Base-by-base conservation (phyloP, 2,113 vertebrate genomes). In the Tympanuchus pallidicinctus region DNA sequence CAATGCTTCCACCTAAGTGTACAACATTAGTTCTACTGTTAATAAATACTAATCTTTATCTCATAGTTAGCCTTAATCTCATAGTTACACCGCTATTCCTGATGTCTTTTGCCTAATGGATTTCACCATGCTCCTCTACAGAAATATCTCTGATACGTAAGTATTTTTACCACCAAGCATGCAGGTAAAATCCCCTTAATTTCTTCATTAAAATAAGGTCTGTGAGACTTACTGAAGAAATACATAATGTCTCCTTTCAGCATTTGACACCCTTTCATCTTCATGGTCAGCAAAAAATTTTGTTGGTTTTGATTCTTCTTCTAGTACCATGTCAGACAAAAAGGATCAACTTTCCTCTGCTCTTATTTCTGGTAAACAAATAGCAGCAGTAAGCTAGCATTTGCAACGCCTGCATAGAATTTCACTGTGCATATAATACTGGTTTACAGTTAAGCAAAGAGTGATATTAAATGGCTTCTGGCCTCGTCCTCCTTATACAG, bases 261-360 rank as follows among this genome's bases (percentile, higher is more conserved):
- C 6, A 82, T 32, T 17, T 0, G 4, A n/a, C 0, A 4, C 3
- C 2, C 20, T 43, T 38, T 47, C 25, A 63, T 42, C 28, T 48
- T 84, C 11, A 10, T 38, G 13, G 28, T 40, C 54, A 73, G 3
- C 25, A 32, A 32, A 56, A 6, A 0, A 3, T 45, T 78, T 59
- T 63, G 8, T 50, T 85, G 24, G 2, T 80, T 21, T 28, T 59
- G 11, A 38, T 75, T 48, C 3, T 59, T 52, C 11, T 57, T 54
- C 42, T 45, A 66, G 15, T 30, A 66, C 20, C 27, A 38, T 13
- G 6, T 54, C 30, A 89, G 36, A 76, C 8, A 45, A 32, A 36
- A n/a, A 34, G 42, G 2, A 52, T 3, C 34, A 0, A 63, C 28
- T 60, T 75, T 72, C 64, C 5, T 72, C 20, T 42, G 43, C 11